A percentile compares a stretch with the other conserved stretches of the same genome.
These are phyloP conservation scores for Triplophysa rosa DNA, from an alignment of 2,113 vertebrate genomes.

Conservation along the genomic window DNA sequence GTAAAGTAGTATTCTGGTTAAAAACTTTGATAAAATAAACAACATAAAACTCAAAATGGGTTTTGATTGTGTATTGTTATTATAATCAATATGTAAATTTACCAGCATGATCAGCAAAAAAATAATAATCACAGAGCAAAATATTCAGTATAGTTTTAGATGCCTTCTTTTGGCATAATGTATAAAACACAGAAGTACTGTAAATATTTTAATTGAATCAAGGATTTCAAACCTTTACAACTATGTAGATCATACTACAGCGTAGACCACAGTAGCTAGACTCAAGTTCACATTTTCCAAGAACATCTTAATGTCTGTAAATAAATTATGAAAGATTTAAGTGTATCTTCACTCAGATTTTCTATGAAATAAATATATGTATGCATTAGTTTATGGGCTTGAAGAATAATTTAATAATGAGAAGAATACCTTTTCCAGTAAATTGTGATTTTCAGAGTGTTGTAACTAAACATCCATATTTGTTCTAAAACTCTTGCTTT, in stretches of 20 bases:
- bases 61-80: no score
- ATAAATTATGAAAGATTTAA: constrained; percentile 45
- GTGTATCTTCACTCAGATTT: constrained; percentile 21
- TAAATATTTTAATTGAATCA: not conserved
- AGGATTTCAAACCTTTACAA: not conserved
- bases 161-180: no score
- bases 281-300: constrained; percentile 38
- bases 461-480: constrained; percentile 52
- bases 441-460: constrained; percentile 36
- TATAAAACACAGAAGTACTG: not conserved
- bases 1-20: not conserved
- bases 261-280: constrained; percentile 7
- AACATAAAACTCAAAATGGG: no score
- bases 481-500: constrained; percentile 29
- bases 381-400: constrained; percentile 19
- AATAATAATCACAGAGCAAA: no score
- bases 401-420: not conserved
- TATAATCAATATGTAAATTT: no score
- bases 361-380: constrained; percentile 49
- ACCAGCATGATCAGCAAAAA: no score
- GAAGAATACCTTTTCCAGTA: not conserved
- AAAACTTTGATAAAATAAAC: not conserved
- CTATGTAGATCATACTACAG: not conserved
- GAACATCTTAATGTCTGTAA: constrained; percentile 44
- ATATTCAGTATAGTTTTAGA: no score